Evolutionary conservation across 1,140 invertebrate genomes (phyloP).

Genomic region (Odontomachus brunneus): DNA sequence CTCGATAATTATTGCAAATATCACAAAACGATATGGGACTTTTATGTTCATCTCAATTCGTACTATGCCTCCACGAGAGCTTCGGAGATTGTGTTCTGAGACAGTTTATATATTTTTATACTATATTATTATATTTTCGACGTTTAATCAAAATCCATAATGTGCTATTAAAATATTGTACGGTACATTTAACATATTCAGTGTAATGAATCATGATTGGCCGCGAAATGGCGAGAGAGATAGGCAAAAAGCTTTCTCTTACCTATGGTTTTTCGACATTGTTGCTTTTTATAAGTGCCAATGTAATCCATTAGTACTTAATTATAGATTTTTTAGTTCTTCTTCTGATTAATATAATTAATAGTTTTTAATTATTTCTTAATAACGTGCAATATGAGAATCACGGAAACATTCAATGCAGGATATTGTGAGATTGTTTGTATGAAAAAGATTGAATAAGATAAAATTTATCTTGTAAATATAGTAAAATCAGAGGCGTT

Average conservation of each 20-base stretch:
- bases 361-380: not conserved
- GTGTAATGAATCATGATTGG: too few relatives aligned
- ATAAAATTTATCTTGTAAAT: conserved; percentile 1
- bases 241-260: not conserved
- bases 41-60: too few relatives aligned
- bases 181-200: too few relatives aligned
- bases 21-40: too few relatives aligned
- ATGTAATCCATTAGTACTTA: not conserved
- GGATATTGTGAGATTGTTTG: conserved; percentile 13
- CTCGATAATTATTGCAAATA: too few relatives aligned
- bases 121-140: too few relatives aligned
- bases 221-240: too few relatives aligned
- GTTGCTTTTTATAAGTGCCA: not conserved
- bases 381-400: not conserved
- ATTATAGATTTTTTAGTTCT: not conserved
- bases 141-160: too few relatives aligned
- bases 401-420: not conserved
- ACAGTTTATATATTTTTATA: too few relatives aligned
- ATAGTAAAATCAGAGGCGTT: not conserved
- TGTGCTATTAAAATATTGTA: too few relatives aligned
- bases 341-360: conserved; percentile 4
- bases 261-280: not conserved
- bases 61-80: too few relatives aligned
- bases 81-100: too few relatives aligned
- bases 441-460: conserved; percentile 8